Evolutionary conservation across 1,140 invertebrate species (phyloP).

Genomic region (Drosophila sulfurigaster): DNA sequence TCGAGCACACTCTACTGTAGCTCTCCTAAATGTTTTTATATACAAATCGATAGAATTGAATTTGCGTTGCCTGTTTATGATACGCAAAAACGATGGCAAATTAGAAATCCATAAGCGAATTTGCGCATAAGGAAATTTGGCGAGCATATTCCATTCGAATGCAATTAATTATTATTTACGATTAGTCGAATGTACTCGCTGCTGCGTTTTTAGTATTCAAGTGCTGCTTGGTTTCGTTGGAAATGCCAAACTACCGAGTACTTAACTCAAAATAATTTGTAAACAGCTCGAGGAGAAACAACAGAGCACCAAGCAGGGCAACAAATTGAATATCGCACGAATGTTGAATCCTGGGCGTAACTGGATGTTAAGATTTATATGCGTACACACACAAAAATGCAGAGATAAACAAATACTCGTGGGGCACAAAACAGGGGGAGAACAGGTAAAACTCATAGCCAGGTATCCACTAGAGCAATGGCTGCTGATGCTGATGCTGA

Average conservation of each 20-base stretch:
- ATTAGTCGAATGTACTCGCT: not conserved
- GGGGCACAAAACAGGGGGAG: not conserved
- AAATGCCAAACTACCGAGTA: conserved; percentile 38
- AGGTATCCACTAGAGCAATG: conserved; percentile 41
- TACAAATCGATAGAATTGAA: too few relatives aligned
- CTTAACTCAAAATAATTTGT: conserved; percentile 78
- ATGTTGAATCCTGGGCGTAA: conserved; percentile 62
- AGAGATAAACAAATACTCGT: conserved; percentile 60
- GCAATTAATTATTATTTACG: conserved; percentile 7
- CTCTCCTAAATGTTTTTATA: too few relatives aligned
- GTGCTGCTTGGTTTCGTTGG: not conserved
- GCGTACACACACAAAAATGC: conserved; percentile 35
- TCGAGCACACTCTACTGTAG: too few relatives aligned
- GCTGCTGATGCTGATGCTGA: conserved; percentile 28
- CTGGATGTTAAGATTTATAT: conserved; percentile 74
- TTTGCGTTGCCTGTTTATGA: not conserved
- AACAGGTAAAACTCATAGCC: conserved; percentile 40
- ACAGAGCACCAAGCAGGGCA: conserved; percentile 29
- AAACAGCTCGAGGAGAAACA: conserved; percentile 65
- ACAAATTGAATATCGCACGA: conserved; percentile 7
- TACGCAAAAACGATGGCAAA: not conserved
- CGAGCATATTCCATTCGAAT: not conserved
- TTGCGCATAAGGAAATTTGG: not conserved
- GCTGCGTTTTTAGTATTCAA: not conserved
- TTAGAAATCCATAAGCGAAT: not conserved